Evolutionary conservation across 1,140 invertebrate genomes (phyloP), one percentile per base, ranked within the genome.

Genomic region (Platorchestia sp.): DNA sequence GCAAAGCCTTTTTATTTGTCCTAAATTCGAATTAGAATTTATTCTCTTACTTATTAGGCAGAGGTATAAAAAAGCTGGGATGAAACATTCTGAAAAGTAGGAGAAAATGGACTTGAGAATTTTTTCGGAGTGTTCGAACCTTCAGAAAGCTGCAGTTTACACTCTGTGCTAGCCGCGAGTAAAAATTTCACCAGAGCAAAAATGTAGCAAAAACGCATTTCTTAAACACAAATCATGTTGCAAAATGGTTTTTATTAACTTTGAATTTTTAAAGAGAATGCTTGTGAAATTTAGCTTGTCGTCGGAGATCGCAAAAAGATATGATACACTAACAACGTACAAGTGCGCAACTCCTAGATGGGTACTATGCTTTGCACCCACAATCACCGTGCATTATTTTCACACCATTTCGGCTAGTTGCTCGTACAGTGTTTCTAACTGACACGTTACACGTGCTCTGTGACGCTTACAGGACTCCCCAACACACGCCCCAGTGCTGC

Each of bases 401-500:
- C 59, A 75, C 59, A 75, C 59, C 59, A 75, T 75, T 75, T 75
- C 59, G 59, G 36, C 14, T 75, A 75, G 59, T 75, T 75, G 59
- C 59, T 27, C 59, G 59, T 89, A 89, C 41, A 42, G 87, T 89
- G 87, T 89, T 89, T 16, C 0, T 44, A 93, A 93, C 45, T 93
- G 91, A 93, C 91, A 93, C 43, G 43, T 40, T 45, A 93, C 91
- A 93, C 43, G 91, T 47, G 91, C 40, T 44, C 43, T 93, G 43
- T 47, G 91, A 93, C 91, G 45, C 91, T 45, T 93, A 93, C 91
- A 93, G 91, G 91, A 44, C 45, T 44, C 40, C 87, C 43, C 87
- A 89, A 44, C 41, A 89, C 43, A 44, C 41, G 43, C 43, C 87
- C 87, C 10, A 75, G 42, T 89, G 10, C 87, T 44, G 5, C 5